phyloP scores from a whole-genome alignment of 2,888 invertebrate genomes.

The Myopa tessellatipennis region DNA sequence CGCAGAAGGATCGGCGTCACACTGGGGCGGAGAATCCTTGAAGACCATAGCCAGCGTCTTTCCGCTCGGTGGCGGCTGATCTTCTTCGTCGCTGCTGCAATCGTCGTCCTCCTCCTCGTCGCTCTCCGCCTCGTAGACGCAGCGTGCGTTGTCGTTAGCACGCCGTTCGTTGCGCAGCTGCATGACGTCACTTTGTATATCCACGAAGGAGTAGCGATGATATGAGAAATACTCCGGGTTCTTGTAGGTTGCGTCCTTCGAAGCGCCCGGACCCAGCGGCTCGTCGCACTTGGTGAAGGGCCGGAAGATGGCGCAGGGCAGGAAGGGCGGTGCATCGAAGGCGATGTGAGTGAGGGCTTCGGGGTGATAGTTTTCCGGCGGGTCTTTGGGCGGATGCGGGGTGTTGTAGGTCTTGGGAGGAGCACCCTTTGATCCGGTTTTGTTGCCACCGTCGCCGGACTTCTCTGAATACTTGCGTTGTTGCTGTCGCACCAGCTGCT shows the following conservation, averaged over 20 bases:
- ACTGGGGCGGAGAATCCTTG: too few relatives aligned
- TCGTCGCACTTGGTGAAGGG: conserved; percentile 52
- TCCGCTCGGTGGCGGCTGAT: not conserved
- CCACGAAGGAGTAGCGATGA: conserved; percentile 60
- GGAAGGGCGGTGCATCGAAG: conserved; percentile 49
- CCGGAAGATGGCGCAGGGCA: conserved; percentile 56
- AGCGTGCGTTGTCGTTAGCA: conserved; percentile 38
- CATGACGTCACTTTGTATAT: conserved; percentile 51
- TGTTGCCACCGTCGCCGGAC: not conserved
- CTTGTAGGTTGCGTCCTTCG: conserved; percentile 54
- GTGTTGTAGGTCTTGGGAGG: conserved; percentile 48
- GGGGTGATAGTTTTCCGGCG: conserved; percentile 58
- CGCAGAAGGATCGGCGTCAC: too few relatives aligned
- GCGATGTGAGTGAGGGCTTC: conserved; percentile 50
- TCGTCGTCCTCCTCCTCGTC: not conserved
- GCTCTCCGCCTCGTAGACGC: conserved; percentile 29
- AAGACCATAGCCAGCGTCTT: not conserved
- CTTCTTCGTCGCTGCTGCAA: not conserved
- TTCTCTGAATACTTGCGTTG: not conserved
- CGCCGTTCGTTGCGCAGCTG: conserved; percentile 51
- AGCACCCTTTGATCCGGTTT: not conserved
- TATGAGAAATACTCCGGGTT: conserved; percentile 61
- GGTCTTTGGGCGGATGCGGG: conserved; percentile 60
- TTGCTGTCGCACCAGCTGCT: conserved; percentile 29
- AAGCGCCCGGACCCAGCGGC: conserved; percentile 58